A percentile compares a stretch with the other conserved stretches of the same genome.
These are phyloP conservation scores for Saguinus imperator DNA, from an alignment of 2,113 vertebrate species.

Conservation along the genomic window DNA sequence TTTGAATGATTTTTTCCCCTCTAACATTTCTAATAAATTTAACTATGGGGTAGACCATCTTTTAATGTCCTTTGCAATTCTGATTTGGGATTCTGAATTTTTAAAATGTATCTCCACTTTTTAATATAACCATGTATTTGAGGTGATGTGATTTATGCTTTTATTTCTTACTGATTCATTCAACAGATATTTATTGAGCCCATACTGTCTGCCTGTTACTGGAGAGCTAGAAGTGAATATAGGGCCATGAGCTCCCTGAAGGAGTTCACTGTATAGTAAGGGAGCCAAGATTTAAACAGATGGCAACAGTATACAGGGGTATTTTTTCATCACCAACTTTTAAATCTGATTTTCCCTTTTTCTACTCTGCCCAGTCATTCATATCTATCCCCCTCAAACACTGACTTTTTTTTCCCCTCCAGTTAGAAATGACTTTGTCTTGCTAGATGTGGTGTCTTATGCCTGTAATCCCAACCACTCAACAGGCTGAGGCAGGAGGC, in stretches of 20 bases:
- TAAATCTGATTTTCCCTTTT: neutral
- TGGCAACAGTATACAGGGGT: neutral
- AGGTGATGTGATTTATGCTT: neutral
- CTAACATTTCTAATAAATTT: slow-evolving; percentile 15
- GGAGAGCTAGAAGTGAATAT: neutral
- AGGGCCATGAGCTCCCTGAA: neutral
- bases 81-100: neutral
- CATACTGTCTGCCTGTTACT: neutral
- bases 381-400: neutral
- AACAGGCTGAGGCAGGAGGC: too few relatives aligned
- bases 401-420: neutral
- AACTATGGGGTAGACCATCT: neutral
- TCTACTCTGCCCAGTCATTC: neutral
- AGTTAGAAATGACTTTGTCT: slow-evolving; percentile 3
- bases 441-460: too few relatives aligned
- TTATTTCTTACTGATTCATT: neutral
- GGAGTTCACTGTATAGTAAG: neutral
- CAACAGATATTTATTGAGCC: neutral
- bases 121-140: neutral
- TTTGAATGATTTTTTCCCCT: neutral
- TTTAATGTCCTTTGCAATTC: neutral
- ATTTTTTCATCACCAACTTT: neutral
- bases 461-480: too few relatives aligned
- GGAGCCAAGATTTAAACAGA: neutral
- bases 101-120: neutral